Base-by-base conservation (phyloP, 2,888 invertebrate species). In the Drosophila borborema region DNA sequence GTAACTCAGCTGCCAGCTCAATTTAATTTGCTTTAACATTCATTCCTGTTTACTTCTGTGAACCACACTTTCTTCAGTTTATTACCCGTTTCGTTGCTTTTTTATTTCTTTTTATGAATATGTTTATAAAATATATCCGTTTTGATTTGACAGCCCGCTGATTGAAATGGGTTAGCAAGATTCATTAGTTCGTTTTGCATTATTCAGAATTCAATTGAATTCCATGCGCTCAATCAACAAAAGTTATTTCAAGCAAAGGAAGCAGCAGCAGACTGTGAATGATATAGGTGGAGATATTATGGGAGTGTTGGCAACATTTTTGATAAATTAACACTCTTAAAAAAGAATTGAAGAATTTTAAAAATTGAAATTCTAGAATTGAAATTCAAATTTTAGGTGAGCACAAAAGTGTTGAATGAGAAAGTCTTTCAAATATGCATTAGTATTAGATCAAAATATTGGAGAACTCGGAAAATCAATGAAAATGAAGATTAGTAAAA, bases 61-160 rank as follows among this genome's bases (percentile, higher is more conserved):
- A 38, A 31, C 3, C 10, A 38, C 10, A 38, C 20, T 23, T 20
- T 28, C 53, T 28, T 59, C 34, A 34, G 23, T 20, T 45, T 12
- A 49, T 31, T 49, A 64, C 49, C 12, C 20, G 49, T 49, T 36
- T 34, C 40, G 2, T 45, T 45, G 9, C 18, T 3, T 4, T 43
- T 60, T 68, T 14, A 6, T 4, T 38, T 6, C 5, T 16, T 62
- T 72, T 72, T 72, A 74, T 80, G 80, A 73, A 86, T 74, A 84
- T 86, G 85, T 85, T 85, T 85, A 89, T 84, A 84, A 85, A 89
- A 89, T 89, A 89, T 85, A 81, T 85, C 85, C 82, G 80, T 72
- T 84, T 71, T 75, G 81, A 84, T 80, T 84, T 84, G 85, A 85
- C 89, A 77, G 38, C 64, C 18, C 68, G 89, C 63, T 80, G 89